Base-by-base conservation (phyloP, 2,113 vertebrate species). In the Sander lucioperca region DNA sequence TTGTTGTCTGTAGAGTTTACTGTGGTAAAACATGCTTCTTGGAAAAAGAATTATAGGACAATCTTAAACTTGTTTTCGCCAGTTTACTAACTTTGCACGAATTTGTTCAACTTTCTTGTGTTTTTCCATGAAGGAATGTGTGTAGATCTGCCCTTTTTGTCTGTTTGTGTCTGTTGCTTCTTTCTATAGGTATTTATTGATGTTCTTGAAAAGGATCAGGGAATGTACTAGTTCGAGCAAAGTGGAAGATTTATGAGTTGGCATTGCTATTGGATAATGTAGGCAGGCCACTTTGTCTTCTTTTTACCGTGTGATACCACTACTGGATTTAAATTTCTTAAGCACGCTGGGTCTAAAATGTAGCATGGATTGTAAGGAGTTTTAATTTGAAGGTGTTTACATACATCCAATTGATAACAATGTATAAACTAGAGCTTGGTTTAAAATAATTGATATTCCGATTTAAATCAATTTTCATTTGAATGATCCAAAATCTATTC, bases 1-100 rank as follows among this genome's bases (percentile, higher is more conserved):
- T 57, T 68, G 62, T 50, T 64, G 56, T 56, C n/a, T 64, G 50
- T 36, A 33, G 15, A 43, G 45, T 76, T 79, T 65, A 25, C 48
- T 50, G 36, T 21, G 43, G 33, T 45, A 48, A 72, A 75, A 58
- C 8, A 14, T 53, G 23, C 39, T 48, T 36, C 11, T 36, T 36
- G 25, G 53, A 6, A 12, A 7, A 36, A 18, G 48, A 56, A 47
- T 66, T 74, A 25, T 1, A 45, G 50, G 27, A 47, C 45, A 6
- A 8, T 11, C 6, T 47, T 48, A 47, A 51, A 82, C 43, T 54
- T 74, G 19, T 68, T 74, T 79, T 23, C 3, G 43, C 43, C 16
- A 66, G 30, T 70, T 64, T 43, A 30, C 27, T 16, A 30, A 43
- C 12, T 50, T 15, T 82, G 25, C n/a, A 63, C 56, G 25, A 63